Evolutionary conservation across 2,113 vertebrate genomes (phyloP), one percentile per base, ranked within the genome.

Genomic region (Phyllostomus hastatus): DNA sequence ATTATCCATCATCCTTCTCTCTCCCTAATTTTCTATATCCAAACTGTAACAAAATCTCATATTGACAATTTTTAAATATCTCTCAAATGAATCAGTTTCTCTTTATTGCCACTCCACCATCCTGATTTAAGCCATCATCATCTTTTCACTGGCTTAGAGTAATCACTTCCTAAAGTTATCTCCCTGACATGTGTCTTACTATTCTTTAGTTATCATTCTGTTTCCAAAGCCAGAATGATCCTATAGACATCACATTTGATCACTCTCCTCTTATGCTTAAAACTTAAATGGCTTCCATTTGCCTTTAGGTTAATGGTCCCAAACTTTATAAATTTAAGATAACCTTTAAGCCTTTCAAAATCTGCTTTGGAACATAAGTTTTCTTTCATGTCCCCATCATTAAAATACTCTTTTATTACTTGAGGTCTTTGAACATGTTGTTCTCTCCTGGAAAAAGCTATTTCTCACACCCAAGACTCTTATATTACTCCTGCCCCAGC

Each of bases 21-120:
- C 28, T 66, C 33, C 46, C 41, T 89, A 24, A 70, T 95, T 92
- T 87, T 87, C 54, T 87, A 24, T 48, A 90, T 73, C 8, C 0
- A 86, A 79, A 46, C 20, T 91, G 15, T 78, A 91, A 94, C 69
- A 79, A 79, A 96, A 78, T 59, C 79, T 95, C 54, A 38, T 90
- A 33, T 35, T 38, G 24, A 67, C 72, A 75, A 31, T 85, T 92
- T 95, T 91, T 69, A 83, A 94, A 79, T 90, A 61, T 91, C 20
- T 83, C 54, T 94, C 50, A 52, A 50, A 43, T 69, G 38, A 54
- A 75, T 73, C 16, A 9, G 50, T 86, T 96, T 93, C 31, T 35
- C 38, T 73, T 92, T 41, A 54, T 78, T 92, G 52, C n/a, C 20
- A 52, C 10, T 31, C 48, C n/a, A 35, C 26, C 54, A 83, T 48